These are phyloP conservation scores for Pelosia muscerda DNA, from an alignment of 2,888 invertebrate species.

Conservation along the genomic window DNA sequence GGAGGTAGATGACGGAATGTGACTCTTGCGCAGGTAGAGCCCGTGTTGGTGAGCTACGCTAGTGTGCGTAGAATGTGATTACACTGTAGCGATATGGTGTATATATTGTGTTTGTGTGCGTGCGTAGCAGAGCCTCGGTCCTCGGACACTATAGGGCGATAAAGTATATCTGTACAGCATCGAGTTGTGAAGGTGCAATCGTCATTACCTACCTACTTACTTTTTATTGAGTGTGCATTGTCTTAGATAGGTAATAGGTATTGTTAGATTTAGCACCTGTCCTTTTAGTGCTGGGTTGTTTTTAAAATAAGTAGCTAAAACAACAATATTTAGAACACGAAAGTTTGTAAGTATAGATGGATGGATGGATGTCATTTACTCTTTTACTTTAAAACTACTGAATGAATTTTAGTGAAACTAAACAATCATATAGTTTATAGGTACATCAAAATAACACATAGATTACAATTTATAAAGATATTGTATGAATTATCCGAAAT, in stretches of 20 bases:
- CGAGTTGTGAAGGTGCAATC: constrained; percentile 39
- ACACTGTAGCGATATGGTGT: constrained; percentile 64
- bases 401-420: no score
- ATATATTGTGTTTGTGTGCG: constrained; percentile 55
- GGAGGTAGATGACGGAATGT: constrained; percentile 82
- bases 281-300: neutral
- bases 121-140: constrained; percentile 35
- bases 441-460: no score
- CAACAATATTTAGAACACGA: no score
- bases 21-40: constrained; percentile 83
- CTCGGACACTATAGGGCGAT: constrained; percentile 10
- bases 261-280: constrained; percentile 7
- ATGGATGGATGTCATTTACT: no score
- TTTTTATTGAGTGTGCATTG: constrained; percentile 31
- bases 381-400: no score
- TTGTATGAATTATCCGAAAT: no score
- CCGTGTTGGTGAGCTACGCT: constrained; percentile 55
- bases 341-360: no score
- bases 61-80: constrained; percentile 68
- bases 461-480: no score
- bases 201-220: constrained; percentile 16
- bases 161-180: constrained; percentile 29
- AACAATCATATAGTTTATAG: no score
- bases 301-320: neutral
- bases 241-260: no score